Evolutionary conservation across 2,797 vertebrate genomes (phyloP), one percentile per base, ranked within the genome.

Genomic region (Crotalus adamanteus): DNA sequence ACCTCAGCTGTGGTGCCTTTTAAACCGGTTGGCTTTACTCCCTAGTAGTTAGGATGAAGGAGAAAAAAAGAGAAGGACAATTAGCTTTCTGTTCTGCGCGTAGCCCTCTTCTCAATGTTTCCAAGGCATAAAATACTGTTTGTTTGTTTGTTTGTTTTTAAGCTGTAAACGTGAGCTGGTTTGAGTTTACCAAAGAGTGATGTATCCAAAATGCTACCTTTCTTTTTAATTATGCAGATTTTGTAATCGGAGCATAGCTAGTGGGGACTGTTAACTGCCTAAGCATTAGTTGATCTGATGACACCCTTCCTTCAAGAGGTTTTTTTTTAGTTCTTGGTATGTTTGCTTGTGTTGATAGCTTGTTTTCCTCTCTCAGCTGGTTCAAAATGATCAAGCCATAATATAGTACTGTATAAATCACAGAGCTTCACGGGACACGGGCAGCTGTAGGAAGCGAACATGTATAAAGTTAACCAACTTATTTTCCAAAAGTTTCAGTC

Each of bases 151-250:
- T 37, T 73, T 73, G 18, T 73, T 96, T 86, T 12, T 14, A 97
- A 94, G 92, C 94, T 96, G 94, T 97, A 94, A 94, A 95, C 95
- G 96, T 95, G 47, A 95, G 95, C 96, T 96, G 97, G 98, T 98
- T 98, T 98, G 96, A 97, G 97, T 98, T 98, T 98, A 98, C 98
- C 98, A 98, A 98, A 98, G 98, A 98, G 97, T 98, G 97, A 98
- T 97, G 97, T 98, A 98, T 97, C 97, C 97, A 98, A 98, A 98
- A 97, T 96, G 97, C 94, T 94, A 94, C 96, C 97, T 97, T 97
- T 37, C 5, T 61, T 91, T 96, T 97, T 97, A 97, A 97, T 98
- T 97, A 97, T 98, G 97, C 97, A 97, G 95, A 96, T 98, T 93
- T 98, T 97, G 97, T 97, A 97, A 97, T 97, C 95, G 96, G 63